Percentiles rank a stretch among this genome's conserved stretches.
phyloP scores from a whole-genome alignment of 92 coral and sea anemone genomes.

The Phenganax marumi region DNA sequence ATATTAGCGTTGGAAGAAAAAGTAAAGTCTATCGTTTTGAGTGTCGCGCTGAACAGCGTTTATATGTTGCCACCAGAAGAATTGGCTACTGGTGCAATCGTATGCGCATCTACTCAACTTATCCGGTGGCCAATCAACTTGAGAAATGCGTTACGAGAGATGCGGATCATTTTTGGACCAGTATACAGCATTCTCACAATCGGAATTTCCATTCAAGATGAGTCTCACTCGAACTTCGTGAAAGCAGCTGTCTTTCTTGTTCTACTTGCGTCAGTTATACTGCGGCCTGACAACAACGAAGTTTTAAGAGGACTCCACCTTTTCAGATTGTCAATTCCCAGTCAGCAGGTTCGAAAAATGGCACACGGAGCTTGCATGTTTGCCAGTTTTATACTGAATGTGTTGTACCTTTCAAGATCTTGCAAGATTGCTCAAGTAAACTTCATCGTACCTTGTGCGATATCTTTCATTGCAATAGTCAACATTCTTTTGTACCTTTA shows the following conservation, averaged over 20 bases:
- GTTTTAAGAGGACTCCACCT: not conserved
- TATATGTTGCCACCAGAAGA: not conserved
- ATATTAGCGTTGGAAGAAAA: slow-evolving; percentile 5
- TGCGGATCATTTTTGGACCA: slow-evolving; percentile 40
- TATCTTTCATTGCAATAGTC: not conserved
- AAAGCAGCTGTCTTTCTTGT: not conserved
- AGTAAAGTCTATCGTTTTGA: slow-evolving; percentile 3
- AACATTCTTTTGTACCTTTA: slow-evolving; percentile 12
- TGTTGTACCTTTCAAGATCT: not conserved
- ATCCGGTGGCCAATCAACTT: slow-evolving; percentile 38
- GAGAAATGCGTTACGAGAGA: slow-evolving; percentile 28
- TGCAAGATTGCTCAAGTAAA: not conserved
- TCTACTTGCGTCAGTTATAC: slow-evolving; percentile 18
- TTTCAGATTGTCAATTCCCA: not conserved
- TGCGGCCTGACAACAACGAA: slow-evolving; percentile 47
- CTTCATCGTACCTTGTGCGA: not conserved
- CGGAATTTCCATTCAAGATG: not conserved
- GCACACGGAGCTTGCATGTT: slow-evolving; percentile 34
- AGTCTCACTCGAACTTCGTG: slow-evolving; percentile 1
- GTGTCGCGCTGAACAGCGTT: not conserved
- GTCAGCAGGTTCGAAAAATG: slow-evolving; percentile 7
- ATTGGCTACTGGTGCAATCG: not conserved
- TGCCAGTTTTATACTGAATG: not conserved
- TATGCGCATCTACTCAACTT: slow-evolving; percentile 33
- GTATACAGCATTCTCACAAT: slow-evolving; percentile 14